phyloP scores from a whole-genome alignment of 2,797 vertebrate species.

The Gambusia yucatana region DNA sequence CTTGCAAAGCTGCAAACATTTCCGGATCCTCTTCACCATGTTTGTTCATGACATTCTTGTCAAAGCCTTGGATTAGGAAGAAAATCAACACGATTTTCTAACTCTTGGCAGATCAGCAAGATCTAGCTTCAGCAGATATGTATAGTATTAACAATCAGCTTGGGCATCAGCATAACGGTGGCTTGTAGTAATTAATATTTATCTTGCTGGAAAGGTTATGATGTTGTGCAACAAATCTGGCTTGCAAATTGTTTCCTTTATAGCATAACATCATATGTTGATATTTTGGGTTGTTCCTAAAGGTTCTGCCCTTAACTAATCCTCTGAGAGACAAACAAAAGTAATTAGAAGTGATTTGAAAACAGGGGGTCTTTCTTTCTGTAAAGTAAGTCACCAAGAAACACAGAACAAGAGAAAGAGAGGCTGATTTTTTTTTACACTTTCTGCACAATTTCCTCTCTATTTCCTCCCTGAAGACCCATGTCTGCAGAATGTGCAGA shows the following conservation, averaged over 20 bases:
- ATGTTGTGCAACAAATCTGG: constrained; percentile 6
- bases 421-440: constrained; percentile 83
- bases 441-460: constrained; percentile 87
- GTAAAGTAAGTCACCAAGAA: constrained; percentile 63
- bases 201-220: constrained; percentile 9
- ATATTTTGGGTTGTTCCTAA: constrained; percentile 23
- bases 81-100: constrained; percentile 51
- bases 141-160: constrained; percentile 35
- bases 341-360: constrained; percentile 59
- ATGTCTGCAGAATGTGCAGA: constrained; percentile 85
- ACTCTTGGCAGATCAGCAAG: constrained; percentile 34
- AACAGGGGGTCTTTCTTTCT: constrained; percentile 75
- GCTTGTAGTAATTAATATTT: constrained; percentile 25
- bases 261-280: constrained; percentile 9
- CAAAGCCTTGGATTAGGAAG: constrained; percentile 52
- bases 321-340: constrained; percentile 33
- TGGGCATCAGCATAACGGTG: constrained; percentile 22
- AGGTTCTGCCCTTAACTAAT: constrained; percentile 7
- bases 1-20: constrained; percentile 49
- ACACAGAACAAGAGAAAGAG: constrained; percentile 54
- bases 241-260: constrained; percentile 5
- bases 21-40: constrained; percentile 51
- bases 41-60: constrained; percentile 57
- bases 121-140: constrained; percentile 29
- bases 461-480: constrained; percentile 86